A percentile compares a stretch with the other conserved stretches of the same genome.
phyloP scores from a whole-genome alignment of 2,888 invertebrate genomes.

The Agrochola litura region DNA sequence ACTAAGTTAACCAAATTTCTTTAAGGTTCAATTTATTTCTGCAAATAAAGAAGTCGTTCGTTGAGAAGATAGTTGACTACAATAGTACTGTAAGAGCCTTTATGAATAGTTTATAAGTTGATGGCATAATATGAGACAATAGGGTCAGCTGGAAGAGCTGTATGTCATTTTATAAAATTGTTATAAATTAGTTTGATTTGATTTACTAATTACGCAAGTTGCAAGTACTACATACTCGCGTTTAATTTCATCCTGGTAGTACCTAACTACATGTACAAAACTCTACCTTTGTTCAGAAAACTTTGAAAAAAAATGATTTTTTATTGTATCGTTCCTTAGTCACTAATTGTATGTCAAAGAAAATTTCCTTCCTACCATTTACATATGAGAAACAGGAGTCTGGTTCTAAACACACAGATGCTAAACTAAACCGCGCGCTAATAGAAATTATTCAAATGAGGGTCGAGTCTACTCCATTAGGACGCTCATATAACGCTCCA shows the following conservation, averaged over 20 bases:
- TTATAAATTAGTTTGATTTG: too few species aligned
- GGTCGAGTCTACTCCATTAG: not conserved
- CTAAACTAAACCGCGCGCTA: not conserved
- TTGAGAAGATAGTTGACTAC: not conserved
- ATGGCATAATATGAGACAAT: not conserved
- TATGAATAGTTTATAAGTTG: not conserved
- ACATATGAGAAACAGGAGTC: not conserved
- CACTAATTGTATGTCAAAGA: not conserved
- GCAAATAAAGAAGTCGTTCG: not conserved
- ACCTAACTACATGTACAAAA: not conserved
- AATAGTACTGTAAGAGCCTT: not conserved
- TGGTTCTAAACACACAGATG: not conserved
- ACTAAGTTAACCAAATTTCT: not conserved
- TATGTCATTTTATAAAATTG: not conserved
- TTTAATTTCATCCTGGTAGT: too few species aligned
- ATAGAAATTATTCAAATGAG: conserved; percentile 12
- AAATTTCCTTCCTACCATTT: too few species aligned
- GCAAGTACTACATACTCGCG: too few species aligned
- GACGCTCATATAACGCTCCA: too few species aligned
- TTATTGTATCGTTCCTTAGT: not conserved
- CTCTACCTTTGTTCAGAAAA: not conserved
- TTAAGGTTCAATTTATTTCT: not conserved
- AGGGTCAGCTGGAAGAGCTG: too few species aligned
- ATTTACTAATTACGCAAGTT: too few species aligned
- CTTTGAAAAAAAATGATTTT: not conserved